Percentiles rank a stretch among this genome's conserved stretches.
Evolutionary conservation across 2,113 vertebrate species (phyloP).

Genomic region (Eurystomus gularis): DNA sequence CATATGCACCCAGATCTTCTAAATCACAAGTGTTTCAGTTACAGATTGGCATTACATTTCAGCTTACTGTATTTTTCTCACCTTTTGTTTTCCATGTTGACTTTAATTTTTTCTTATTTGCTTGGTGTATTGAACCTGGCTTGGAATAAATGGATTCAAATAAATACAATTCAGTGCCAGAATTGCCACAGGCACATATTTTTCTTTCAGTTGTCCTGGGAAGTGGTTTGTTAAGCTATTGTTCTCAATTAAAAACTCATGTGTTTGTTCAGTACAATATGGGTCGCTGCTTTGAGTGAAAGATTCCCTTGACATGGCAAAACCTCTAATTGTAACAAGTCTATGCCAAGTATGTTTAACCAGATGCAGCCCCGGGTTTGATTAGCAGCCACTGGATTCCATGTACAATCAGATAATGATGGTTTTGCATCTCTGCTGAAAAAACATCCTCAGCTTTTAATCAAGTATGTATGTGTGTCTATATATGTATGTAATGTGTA

Average conservation of each 20-base stretch:
- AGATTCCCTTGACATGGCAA: constrained; percentile 86
- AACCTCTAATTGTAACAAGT: constrained; percentile 81
- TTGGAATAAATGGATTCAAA: constrained; percentile 77
- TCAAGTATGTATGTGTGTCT: constrained; percentile 68
- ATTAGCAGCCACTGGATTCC: constrained; percentile 81
- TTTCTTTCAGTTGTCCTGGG: constrained; percentile 83
- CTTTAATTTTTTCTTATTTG: constrained; percentile 54
- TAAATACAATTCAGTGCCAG: constrained; percentile 75
- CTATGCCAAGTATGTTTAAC: constrained; percentile 80
- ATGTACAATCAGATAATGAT: constrained; percentile 83
- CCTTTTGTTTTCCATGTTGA: constrained; percentile 57
- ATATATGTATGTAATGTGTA: not conserved
- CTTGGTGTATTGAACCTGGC: constrained; percentile 64
- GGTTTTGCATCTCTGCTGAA: constrained; percentile 76
- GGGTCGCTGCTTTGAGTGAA: constrained; percentile 84
- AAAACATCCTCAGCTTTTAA: constrained; percentile 77
- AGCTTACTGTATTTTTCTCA: constrained; percentile 44
- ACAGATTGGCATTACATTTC: not conserved
- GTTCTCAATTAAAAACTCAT: constrained; percentile 92
- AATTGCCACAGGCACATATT: constrained; percentile 79
- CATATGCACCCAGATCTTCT: not conserved
- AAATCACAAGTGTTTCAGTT: constrained; percentile 19
- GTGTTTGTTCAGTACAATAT: constrained; percentile 86
- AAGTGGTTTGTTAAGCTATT: constrained; percentile 88
- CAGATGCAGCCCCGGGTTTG: constrained; percentile 78